phyloP scores from a whole-genome alignment of 2,797 vertebrate genomes.

The Tragelaphus eurycerus region DNA sequence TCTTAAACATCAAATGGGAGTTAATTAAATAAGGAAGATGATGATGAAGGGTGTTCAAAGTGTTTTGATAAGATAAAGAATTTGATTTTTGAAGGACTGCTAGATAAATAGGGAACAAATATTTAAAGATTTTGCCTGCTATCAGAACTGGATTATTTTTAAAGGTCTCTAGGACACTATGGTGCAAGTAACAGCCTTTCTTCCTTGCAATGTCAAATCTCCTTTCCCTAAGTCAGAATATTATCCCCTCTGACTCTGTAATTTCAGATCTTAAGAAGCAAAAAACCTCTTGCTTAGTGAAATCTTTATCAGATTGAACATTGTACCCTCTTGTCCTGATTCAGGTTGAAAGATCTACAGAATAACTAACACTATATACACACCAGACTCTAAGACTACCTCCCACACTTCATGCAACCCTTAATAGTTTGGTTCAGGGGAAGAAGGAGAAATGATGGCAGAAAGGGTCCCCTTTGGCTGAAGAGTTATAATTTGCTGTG shows the following conservation, averaged over 20 bases:
- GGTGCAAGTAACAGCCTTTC: neutral
- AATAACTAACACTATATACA: neutral
- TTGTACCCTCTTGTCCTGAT: neutral
- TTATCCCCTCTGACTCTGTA: neutral
- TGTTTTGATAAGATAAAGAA: neutral
- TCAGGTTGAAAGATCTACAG: neutral
- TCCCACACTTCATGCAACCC: neutral
- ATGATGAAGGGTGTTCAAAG: neutral
- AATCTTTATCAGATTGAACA: neutral
- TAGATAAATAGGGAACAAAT: neutral
- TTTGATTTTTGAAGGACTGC: neutral
- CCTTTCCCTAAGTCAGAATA: neutral
- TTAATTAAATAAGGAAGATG: neutral
- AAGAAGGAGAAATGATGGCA: neutral
- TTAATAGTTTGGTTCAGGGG: neutral
- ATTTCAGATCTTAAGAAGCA: neutral
- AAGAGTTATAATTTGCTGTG: neutral
- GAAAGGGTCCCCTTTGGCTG: neutral
- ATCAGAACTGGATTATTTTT: neutral
- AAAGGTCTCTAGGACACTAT: neutral
- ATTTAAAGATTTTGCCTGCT: neutral
- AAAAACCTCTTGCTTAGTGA: neutral
- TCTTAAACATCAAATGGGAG: neutral
- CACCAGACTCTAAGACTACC: neutral
- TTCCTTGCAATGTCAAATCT: neutral